phyloP scores from a whole-genome alignment of 30 jellyfish, hydroid and myxozoan species.

The Turritopsis dohrnii region DNA sequence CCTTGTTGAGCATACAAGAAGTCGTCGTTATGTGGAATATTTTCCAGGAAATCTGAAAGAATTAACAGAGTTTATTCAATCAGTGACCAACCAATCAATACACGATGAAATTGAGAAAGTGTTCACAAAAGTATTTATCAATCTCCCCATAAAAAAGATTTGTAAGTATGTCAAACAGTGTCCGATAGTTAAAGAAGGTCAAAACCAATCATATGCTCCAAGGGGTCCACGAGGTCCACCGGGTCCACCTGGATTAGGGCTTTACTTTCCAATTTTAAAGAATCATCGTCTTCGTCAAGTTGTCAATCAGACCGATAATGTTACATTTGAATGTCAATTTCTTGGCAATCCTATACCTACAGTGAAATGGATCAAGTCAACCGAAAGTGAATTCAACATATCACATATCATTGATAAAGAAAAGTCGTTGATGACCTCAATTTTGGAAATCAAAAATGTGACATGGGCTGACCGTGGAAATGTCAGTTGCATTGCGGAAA shows the following conservation, averaged over 20 bases:
- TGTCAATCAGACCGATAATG: background rate
- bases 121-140: background rate
- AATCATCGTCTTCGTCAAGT: background rate
- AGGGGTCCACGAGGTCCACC: background rate
- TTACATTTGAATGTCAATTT: constrained; percentile 14
- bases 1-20: background rate
- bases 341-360: constrained; percentile 38
- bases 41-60: background rate
- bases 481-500: no score
- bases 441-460: no score
- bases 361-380: constrained; percentile 11
- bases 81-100: background rate
- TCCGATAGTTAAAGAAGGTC: background rate
- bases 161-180: background rate
- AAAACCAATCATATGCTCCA: no score
- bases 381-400: no score
- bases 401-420: no score
- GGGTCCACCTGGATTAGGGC: constrained; percentile 39
- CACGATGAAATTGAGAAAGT: background rate
- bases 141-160: background rate
- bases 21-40: background rate
- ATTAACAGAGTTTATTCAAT: background rate
- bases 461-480: no score
- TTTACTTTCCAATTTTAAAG: constrained; percentile 3
- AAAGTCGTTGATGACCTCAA: no score